Conservation (phyloP, 2,113 vertebrate species). For the Genyomyrus donnyi region DNA sequence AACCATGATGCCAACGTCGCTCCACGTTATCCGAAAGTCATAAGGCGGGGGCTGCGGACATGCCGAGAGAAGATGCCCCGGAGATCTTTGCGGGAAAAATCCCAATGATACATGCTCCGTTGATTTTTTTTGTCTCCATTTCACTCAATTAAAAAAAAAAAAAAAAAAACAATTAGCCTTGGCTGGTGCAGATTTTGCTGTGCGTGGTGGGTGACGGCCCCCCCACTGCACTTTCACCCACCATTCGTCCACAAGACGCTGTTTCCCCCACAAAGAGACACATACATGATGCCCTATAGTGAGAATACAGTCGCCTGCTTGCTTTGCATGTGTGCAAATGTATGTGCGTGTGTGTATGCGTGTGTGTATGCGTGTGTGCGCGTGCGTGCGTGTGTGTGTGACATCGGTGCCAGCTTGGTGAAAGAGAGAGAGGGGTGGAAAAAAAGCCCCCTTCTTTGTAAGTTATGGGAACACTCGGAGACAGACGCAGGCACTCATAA, state of each 20-base stretch:
- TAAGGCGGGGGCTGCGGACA: background rate
- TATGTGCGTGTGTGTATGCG: constrained; percentile 40
- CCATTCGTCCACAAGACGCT: constrained; percentile 44
- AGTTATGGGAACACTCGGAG: constrained; percentile 88
- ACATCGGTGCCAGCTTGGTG: constrained; percentile 51
- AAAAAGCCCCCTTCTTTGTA: constrained; percentile 64
- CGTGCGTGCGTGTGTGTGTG: constrained; percentile 32
- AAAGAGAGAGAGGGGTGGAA: constrained; percentile 29
- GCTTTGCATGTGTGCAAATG: constrained; percentile 41
- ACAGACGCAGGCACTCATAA: constrained; percentile 86
- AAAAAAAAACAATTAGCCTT: constrained; percentile 47
- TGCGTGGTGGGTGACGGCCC: constrained; percentile 49
- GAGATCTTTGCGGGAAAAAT: background rate
- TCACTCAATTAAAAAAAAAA: constrained; percentile 32
- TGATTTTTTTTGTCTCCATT: background rate
- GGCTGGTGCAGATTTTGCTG: constrained; percentile 35
- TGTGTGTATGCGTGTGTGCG: constrained; percentile 34
- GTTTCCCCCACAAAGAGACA: constrained; percentile 50
- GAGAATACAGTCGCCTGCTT: constrained; percentile 39
- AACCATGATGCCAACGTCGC: background rate
- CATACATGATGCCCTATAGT: constrained; percentile 49
- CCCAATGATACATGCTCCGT: background rate
- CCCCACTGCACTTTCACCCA: constrained; percentile 39
- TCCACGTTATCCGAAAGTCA: background rate
- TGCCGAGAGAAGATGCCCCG: background rate